Base-by-base conservation (phyloP, 2,888 invertebrate genomes). In the Leptopilina drosophilae region DNA sequence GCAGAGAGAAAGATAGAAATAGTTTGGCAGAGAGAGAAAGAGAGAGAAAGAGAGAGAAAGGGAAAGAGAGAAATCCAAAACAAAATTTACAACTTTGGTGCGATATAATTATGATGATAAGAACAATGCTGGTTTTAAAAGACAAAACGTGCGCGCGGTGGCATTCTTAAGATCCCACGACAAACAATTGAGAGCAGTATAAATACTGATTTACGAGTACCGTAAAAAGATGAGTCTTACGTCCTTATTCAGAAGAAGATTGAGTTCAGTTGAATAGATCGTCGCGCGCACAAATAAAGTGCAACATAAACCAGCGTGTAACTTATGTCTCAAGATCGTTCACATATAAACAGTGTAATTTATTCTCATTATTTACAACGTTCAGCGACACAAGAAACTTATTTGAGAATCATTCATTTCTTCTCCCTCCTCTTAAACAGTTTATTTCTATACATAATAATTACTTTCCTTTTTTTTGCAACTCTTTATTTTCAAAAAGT, bases 141-240 rank as follows among this genome's bases (percentile, higher is more conserved):
- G 2, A 69, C 15, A 49, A 69, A 46, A n/a, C 49, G 46, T 69
- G 49, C 49, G 69, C 49, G 69, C 49, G 26, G 53, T 69, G 69
- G 53, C 69, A 69, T 53, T 69, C 46, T 69, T 4, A 33, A 69
- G 69, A 69, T 26, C 69, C 26, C 12, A 53, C 11, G 69, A 69
- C 26, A 49, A 69, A 69, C 69, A 69, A 69, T 69, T 14, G 49
- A 69, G 69, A 69, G 69, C 69, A 69, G 20, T 69, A 26, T 69
- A 69, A 14, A 46, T 33, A 53, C 53, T 69, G 69, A 69, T 69
- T 69, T 69, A 69, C 69, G 53, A 69, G 15, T 69, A 46, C 69
- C 12, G 49, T 69, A 69, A 69, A 69, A 69, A 69, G 49, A 69
- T 69, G 69, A 69, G 49, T 14, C 53, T 69, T 69, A 49, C 69